A percentile compares a stretch with the other conserved stretches of the same genome.
These are phyloP conservation scores for Cinara cedri DNA, from an alignment of 2,888 invertebrate genomes.

Conservation along the genomic window DNA sequence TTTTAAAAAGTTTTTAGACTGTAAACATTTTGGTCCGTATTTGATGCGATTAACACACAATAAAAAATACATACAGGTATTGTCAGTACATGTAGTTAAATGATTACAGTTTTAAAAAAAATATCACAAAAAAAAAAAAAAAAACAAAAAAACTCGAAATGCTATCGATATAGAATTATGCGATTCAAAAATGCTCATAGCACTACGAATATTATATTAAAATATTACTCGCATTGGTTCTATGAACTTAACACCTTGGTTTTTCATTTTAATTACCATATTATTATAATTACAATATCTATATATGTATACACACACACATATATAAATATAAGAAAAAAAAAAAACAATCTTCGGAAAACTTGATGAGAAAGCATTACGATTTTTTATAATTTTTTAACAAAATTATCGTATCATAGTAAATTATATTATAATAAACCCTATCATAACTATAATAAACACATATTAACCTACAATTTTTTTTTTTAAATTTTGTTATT, in stretches of 20 bases:
- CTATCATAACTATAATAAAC: constrained; percentile 53
- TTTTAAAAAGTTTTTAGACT: constrained; percentile 25
- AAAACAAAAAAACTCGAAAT: constrained; percentile 47
- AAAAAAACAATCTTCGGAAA: constrained; percentile 40
- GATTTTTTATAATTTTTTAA: constrained; percentile 41
- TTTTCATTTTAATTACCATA: not conserved
- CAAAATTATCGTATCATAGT: constrained; percentile 38
- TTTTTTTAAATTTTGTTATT: constrained; percentile 1
- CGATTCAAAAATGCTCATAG: constrained; percentile 27
- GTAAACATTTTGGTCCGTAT: constrained; percentile 54
- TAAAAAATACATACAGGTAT: constrained; percentile 52
- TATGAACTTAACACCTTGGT: constrained; percentile 21
- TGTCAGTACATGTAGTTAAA: constrained; percentile 53
- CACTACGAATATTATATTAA: constrained; percentile 19
- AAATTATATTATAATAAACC: constrained; percentile 53
- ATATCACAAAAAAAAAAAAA: constrained; percentile 43
- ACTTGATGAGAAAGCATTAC: constrained; percentile 48
- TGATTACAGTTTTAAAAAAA: no score
- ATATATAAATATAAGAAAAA: constrained; percentile 14
- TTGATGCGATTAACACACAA: constrained; percentile 39
- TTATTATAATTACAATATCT: constrained; percentile 30
- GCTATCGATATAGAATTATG: constrained; percentile 31
- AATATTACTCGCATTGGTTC: constrained; percentile 27
- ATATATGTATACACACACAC: no score
- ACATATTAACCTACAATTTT: constrained; percentile 40